These are phyloP conservation scores for Corydoras sp. DNA, from an alignment of 2,113 vertebrate species.

Conservation along the genomic window DNA sequence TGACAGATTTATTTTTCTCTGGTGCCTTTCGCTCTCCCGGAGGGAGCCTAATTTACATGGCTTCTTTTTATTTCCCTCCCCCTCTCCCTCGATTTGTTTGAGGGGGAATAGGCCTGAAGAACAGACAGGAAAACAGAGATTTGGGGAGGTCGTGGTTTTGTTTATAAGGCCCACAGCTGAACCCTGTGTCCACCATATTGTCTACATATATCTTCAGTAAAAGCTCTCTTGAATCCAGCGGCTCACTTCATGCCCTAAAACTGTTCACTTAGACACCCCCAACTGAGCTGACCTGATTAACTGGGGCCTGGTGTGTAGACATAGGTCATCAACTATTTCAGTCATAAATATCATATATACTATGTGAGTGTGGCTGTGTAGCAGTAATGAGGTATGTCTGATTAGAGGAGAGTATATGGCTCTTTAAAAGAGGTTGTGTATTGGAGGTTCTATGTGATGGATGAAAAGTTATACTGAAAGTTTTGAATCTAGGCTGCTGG, in stretches of 20 bases:
- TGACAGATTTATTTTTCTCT: constrained; percentile 69
- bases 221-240: constrained; percentile 1
- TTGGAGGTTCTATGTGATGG: constrained; percentile 26
- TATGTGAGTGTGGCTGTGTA: constrained; percentile 1
- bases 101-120: constrained; percentile 36
- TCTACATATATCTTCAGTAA: constrained; percentile 14
- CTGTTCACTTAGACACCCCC: constrained; percentile 16
- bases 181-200: constrained; percentile 26
- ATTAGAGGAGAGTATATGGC: constrained; percentile 1
- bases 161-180: constrained; percentile 43
- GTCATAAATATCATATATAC: constrained; percentile 22
- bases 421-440: constrained; percentile 6
- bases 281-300: constrained; percentile 1
- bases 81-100: constrained; percentile 2
- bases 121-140: constrained; percentile 24
- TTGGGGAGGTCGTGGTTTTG: constrained; percentile 5
- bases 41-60: constrained; percentile 53
- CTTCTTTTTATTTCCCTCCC: background rate
- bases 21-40: constrained; percentile 52
- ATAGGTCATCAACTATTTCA: constrained; percentile 25
- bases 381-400: constrained; percentile 27
- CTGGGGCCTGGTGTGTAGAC: constrained; percentile 9
- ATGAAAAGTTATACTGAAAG: constrained; percentile 29
- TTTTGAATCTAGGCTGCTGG: too few species aligned
- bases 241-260: constrained; percentile 21